These are phyloP conservation scores for Nannobrachium achirus DNA, from an alignment of 2,113 vertebrate species.

Conservation along the genomic window DNA sequence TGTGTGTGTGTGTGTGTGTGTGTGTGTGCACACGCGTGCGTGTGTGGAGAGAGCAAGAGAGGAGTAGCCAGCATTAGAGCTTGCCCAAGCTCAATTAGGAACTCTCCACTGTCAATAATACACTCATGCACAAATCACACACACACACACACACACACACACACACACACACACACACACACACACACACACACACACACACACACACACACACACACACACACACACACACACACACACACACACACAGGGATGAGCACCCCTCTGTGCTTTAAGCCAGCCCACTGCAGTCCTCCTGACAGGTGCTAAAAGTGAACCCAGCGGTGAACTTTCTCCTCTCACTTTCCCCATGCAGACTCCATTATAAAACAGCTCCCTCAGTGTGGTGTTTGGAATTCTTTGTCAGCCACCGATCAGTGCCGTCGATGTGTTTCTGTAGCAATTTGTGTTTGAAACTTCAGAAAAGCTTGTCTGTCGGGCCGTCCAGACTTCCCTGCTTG, in stretches of 20 bases:
- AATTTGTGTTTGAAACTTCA: conserved; percentile 11
- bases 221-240: conserved; percentile 1
- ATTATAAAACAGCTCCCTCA: conserved; percentile 31
- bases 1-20: neutral
- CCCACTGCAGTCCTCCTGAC: conserved; percentile 61
- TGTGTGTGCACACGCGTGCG: neutral
- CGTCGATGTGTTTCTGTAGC: neutral
- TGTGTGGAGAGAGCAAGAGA: neutral
- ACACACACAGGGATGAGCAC: neutral
- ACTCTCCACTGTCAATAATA: conserved; percentile 21
- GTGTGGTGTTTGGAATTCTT: conserved; percentile 8
- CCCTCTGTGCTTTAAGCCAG: conserved; percentile 38
- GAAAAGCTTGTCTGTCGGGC: neutral
- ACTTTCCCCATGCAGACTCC: conserved; percentile 29
- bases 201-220: conserved; percentile 6
- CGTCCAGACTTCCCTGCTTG: neutral
- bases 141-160: neutral
- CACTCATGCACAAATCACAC: neutral
- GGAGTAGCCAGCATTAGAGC: conserved; percentile 4
- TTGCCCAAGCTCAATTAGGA: conserved; percentile 15
- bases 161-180: neutral
- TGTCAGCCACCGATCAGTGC: neutral
- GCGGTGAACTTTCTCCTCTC: conserved; percentile 41
- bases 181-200: neutral
- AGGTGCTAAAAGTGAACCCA: conserved; percentile 61